These are phyloP conservation scores for Lydus trimaculatus DNA, from an alignment of 2,888 invertebrate species.

Conservation along the genomic window DNA sequence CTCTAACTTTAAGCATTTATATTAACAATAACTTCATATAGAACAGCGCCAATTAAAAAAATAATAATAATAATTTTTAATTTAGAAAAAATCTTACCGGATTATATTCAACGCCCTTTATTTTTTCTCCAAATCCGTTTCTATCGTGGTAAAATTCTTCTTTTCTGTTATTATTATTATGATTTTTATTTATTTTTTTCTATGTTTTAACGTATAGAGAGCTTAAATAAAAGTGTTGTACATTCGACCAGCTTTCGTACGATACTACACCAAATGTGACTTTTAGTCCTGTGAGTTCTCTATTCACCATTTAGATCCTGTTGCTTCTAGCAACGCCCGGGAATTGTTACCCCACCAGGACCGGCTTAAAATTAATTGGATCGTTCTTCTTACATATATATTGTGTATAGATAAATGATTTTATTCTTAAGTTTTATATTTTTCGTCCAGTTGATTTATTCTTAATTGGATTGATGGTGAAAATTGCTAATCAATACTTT, in stretches of 20 bases:
- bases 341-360: slow-evolving; percentile 42
- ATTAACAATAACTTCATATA: not conserved
- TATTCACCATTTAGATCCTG: slow-evolving; percentile 45
- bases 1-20: too few species aligned
- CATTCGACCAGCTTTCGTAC: slow-evolving; percentile 43
- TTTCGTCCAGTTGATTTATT: too few species aligned
- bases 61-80: not conserved
- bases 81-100: not conserved
- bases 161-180: not conserved
- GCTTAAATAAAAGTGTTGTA: slow-evolving; percentile 16
- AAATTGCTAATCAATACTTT: too few species aligned
- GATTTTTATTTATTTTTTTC: not conserved
- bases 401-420: too few species aligned
- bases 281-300: slow-evolving; percentile 22
- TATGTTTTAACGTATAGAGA: not conserved
- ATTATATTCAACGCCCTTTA: too few species aligned
- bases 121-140: too few species aligned
- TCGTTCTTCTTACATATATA: slow-evolving; percentile 1
- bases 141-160: too few species aligned
- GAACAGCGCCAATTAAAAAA: not conserved
- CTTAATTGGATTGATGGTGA: too few species aligned
- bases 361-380: slow-evolving; percentile 53
- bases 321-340: slow-evolving; percentile 56
- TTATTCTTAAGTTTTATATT: not conserved
- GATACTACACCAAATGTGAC: slow-evolving; percentile 47